phyloP scores from a whole-genome alignment of 2,113 vertebrate genomes.

The Gracilinanus agilis region DNA sequence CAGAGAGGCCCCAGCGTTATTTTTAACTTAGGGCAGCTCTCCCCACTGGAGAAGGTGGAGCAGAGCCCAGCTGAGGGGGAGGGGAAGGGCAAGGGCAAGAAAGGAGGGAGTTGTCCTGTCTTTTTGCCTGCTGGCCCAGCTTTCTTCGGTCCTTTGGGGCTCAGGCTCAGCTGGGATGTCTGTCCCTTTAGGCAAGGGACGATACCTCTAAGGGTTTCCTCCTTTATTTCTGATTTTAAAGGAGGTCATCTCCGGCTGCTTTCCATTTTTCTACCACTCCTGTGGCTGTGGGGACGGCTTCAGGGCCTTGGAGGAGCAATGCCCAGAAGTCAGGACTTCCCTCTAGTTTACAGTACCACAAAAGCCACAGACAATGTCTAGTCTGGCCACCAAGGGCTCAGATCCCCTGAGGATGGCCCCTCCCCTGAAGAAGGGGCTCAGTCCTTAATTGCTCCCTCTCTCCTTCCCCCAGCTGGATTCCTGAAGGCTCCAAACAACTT shows the following conservation, averaged over 20 bases:
- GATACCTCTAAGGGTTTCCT: not conserved
- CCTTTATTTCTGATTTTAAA: not conserved
- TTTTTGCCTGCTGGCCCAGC: not conserved
- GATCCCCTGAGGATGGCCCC: not conserved
- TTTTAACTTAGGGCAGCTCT: slow-evolving; percentile 72
- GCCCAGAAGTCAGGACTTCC: not conserved
- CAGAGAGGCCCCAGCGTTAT: slow-evolving; percentile 74
- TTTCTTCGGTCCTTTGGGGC: not conserved
- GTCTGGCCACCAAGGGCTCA: not conserved
- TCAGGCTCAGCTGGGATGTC: not conserved
- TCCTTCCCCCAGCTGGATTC: not conserved
- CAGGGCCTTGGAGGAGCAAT: not conserved
- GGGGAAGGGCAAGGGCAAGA: not conserved
- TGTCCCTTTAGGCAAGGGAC: not conserved
- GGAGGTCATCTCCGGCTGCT: not conserved
- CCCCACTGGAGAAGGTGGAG: slow-evolving; percentile 60
- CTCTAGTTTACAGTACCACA: not conserved
- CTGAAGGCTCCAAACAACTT: not conserved
- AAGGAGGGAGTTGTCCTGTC: slow-evolving; percentile 26
- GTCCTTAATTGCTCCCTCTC: not conserved
- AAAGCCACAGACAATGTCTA: not conserved
- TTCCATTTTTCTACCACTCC: not conserved
- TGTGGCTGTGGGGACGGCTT: not conserved
- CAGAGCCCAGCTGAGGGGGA: not conserved
- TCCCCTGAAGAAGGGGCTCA: not conserved